Conservation (phyloP, 2,888 invertebrate genomes). For the Drosophila atroscutellata region DNA sequence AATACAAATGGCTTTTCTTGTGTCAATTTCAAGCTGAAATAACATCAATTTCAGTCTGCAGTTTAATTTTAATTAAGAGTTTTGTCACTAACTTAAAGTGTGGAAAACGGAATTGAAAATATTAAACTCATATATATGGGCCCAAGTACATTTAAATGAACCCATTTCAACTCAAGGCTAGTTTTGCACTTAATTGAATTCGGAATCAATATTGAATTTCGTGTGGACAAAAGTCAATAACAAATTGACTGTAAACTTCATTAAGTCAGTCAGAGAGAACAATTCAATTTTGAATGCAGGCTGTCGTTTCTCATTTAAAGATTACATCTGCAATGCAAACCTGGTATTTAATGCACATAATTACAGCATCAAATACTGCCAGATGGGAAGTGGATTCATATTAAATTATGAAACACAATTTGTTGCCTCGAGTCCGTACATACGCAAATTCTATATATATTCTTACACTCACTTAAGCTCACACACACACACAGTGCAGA, state of each 20-base stretch:
- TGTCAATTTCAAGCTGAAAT: background rate
- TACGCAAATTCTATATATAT: constrained; percentile 1
- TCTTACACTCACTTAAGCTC: constrained; percentile 7
- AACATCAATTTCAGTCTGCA: background rate
- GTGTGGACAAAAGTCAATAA: constrained; percentile 39
- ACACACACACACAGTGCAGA: constrained; percentile 20
- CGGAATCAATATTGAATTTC: constrained; percentile 4
- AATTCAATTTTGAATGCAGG: constrained; percentile 25
- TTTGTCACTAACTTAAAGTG: too few species aligned
- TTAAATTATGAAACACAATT: constrained; percentile 5
- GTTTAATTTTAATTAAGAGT: background rate
- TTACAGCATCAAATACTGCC: constrained; percentile 1
- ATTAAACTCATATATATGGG: background rate
- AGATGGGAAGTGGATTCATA: background rate
- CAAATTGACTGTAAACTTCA: constrained; percentile 45
- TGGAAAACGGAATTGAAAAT: background rate
- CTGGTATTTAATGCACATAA: background rate
- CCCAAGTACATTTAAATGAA: background rate
- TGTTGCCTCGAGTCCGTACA: constrained; percentile 11
- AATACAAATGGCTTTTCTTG: too few species aligned
- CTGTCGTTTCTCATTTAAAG: background rate
- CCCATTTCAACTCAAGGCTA: background rate
- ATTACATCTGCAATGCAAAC: constrained; percentile 10
- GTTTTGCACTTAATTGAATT: constrained; percentile 30
- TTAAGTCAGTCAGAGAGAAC: constrained; percentile 24